Conservation (phyloP, 2,797 vertebrate genomes). For the Oryzias dopingdopingensis region DNA sequence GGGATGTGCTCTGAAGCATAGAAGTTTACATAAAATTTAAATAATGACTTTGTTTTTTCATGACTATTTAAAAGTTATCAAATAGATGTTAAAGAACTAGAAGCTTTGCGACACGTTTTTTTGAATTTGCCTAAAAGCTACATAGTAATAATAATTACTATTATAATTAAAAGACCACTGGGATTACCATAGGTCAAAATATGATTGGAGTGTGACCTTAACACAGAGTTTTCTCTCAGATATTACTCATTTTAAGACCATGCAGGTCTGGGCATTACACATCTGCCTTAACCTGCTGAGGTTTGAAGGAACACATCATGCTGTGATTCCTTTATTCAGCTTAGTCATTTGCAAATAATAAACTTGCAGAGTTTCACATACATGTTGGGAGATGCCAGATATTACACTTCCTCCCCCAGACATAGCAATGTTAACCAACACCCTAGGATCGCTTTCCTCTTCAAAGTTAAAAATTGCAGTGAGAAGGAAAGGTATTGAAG, state of each 20-base stretch:
- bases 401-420: conserved; percentile 19
- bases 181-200: too few species aligned
- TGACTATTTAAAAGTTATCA: too few species aligned
- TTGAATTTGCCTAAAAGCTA: too few species aligned
- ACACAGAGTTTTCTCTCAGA: conserved; percentile 16
- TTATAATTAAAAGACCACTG: too few species aligned
- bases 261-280: conserved; percentile 33
- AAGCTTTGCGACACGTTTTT: too few species aligned
- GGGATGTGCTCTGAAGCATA: too few species aligned
- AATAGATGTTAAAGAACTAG: too few species aligned
- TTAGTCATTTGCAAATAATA: background rate
- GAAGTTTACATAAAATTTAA: too few species aligned
- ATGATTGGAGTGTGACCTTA: conserved; percentile 8
- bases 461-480: conserved; percentile 56
- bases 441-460: conserved; percentile 33
- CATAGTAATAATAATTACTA: too few species aligned
- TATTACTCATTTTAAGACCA: conserved; percentile 31
- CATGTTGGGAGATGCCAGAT: conserved; percentile 3
- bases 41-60: too few species aligned
- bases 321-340: conserved; percentile 1
- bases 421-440: conserved; percentile 50
- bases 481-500: conserved; percentile 41
- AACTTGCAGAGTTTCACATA: background rate
- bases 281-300: conserved; percentile 27
- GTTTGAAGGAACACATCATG: background rate